Conservation (phyloP, 2,113 vertebrate species). For the Nanorana parkeri region DNA sequence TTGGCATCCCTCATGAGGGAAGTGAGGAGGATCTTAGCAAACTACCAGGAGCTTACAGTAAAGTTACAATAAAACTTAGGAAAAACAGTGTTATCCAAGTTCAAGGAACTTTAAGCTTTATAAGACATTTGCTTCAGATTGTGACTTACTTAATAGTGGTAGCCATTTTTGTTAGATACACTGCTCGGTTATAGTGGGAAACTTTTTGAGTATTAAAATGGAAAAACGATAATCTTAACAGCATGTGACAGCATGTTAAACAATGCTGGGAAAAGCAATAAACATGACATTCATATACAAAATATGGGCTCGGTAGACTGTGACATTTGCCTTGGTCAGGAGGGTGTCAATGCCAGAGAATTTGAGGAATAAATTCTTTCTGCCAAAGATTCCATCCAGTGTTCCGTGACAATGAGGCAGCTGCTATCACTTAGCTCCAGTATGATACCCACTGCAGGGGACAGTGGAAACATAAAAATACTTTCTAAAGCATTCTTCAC, state of each 20-base stretch:
- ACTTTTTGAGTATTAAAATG: slow-evolving; percentile 23
- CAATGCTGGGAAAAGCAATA: slow-evolving; percentile 40
- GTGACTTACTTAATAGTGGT: not conserved
- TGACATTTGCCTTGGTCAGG: slow-evolving; percentile 17
- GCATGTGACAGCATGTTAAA: slow-evolving; percentile 49
- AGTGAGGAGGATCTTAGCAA: too few species aligned
- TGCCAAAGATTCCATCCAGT: slow-evolving; percentile 50
- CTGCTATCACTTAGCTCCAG: slow-evolving; percentile 46
- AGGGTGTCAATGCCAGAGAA: slow-evolving; percentile 29
- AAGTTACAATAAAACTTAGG: too few species aligned
- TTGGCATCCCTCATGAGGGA: too few species aligned
- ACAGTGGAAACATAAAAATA: slow-evolving; percentile 44
- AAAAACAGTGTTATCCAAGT: not conserved
- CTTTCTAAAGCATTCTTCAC: slow-evolving; percentile 43
- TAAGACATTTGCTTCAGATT: slow-evolving; percentile 23
- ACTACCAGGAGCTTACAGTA: too few species aligned
- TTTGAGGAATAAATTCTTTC: slow-evolving; percentile 18
- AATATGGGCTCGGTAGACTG: slow-evolving; percentile 29
- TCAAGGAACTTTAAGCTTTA: not conserved
- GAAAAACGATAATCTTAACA: slow-evolving; percentile 35
- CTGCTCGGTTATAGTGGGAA: slow-evolving; percentile 14
- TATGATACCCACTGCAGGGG: slow-evolving; percentile 48
- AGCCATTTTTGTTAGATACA: slow-evolving; percentile 9
- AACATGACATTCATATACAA: slow-evolving; percentile 41
- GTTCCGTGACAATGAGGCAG: slow-evolving; percentile 51